These are phyloP conservation scores for Sebastes alutus DNA, from an alignment of 2,797 vertebrate genomes.

Conservation along the genomic window DNA sequence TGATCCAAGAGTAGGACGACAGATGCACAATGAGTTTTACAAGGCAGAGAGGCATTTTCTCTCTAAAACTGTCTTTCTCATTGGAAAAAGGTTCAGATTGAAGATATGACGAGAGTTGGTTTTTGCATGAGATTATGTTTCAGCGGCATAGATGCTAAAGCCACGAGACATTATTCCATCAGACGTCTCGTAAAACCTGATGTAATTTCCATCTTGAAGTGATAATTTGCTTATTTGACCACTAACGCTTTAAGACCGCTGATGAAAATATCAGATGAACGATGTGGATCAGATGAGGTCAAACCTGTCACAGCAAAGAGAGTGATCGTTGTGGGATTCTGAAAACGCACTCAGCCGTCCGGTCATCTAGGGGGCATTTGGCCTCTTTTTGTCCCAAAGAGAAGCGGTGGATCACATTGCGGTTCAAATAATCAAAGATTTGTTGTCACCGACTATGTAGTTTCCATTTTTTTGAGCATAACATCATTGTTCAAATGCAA, in stretches of 20 bases:
- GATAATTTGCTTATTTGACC: slow-evolving; percentile 7
- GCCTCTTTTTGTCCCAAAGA: neutral
- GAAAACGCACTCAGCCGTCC: neutral
- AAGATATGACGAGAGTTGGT: neutral
- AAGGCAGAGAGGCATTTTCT: slow-evolving; percentile 1
- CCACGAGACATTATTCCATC: neutral
- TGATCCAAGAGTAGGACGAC: slow-evolving; percentile 11
- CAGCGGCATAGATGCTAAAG: neutral
- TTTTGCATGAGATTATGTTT: neutral
- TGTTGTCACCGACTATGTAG: neutral
- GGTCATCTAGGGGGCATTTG: neutral
- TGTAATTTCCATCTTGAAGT: neutral
- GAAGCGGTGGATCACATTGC: neutral
- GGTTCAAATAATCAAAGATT: neutral
- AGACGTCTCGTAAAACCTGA: neutral
- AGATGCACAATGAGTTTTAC: slow-evolving; percentile 33
- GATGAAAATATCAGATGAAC: neutral
- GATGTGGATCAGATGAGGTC: neutral
- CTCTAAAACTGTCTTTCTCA: slow-evolving; percentile 5
- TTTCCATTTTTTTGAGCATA: neutral
- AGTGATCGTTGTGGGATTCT: neutral
- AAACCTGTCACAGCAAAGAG: neutral
- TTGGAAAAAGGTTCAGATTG: slow-evolving; percentile 7
- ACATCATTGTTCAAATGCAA: neutral
- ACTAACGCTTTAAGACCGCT: neutral